These are phyloP conservation scores for Macropodus opercularis DNA, from an alignment of 2,797 vertebrate genomes.

Conservation along the genomic window DNA sequence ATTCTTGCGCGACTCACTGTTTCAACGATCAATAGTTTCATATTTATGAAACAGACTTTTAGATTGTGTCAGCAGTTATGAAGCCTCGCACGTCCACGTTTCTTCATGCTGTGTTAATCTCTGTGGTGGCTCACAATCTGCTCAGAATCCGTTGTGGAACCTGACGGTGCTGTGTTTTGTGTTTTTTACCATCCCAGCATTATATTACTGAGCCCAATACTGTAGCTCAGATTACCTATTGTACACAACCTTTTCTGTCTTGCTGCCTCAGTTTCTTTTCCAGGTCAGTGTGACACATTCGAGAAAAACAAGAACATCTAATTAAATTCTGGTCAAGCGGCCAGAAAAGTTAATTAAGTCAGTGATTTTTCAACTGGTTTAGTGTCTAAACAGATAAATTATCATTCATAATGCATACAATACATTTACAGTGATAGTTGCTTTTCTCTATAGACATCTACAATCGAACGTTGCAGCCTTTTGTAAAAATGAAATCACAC, in stretches of 20 bases:
- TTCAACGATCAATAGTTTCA: constrained; percentile 54
- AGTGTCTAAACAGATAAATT: background rate
- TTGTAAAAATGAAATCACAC: constrained; percentile 7
- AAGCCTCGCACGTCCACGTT: background rate
- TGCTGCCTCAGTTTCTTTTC: constrained; percentile 11
- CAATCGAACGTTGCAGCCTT: too few species aligned
- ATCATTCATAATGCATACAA: too few species aligned
- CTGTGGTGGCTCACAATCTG: background rate
- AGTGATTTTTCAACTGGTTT: background rate
- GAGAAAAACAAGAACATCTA: background rate
- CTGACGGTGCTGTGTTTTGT: constrained; percentile 13
- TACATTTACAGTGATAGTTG: too few species aligned
- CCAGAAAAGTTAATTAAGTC: background rate
- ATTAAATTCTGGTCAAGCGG: background rate
- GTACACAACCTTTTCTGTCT: background rate
- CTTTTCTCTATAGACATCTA: too few species aligned
- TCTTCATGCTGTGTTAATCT: background rate
- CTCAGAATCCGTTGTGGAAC: constrained; percentile 20
- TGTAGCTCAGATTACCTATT: constrained; percentile 51
- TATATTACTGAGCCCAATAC: constrained; percentile 33
- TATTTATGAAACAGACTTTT: constrained; percentile 62
- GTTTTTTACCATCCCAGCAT: constrained; percentile 25
- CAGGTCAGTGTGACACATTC: background rate
- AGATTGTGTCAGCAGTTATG: constrained; percentile 39
- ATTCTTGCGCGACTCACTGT: constrained; percentile 17